A percentile compares a stretch with the other conserved stretches of the same genome.
Conservation (phyloP, 2,797 vertebrate genomes). For the Chiroxiphia lanceolata region DNA sequence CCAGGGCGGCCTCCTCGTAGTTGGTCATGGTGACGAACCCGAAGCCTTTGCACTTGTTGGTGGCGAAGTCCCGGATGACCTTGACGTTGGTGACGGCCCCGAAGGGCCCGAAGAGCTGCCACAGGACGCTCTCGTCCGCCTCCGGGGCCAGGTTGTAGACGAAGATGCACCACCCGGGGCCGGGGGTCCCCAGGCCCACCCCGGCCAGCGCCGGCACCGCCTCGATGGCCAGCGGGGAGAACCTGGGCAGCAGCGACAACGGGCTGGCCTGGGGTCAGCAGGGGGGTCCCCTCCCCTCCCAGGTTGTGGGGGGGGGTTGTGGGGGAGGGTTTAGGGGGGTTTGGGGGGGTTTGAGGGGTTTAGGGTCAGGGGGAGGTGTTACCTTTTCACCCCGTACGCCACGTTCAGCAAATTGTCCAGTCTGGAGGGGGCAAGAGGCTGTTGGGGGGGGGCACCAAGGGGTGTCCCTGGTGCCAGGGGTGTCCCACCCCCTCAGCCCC, state of each 20-base stretch:
- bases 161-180: conserved; percentile 96
- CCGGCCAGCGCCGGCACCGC: conserved; percentile 94
- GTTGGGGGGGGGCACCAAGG: too few species aligned
- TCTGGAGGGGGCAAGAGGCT: conserved; percentile 86
- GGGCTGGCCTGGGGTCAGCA: conserved; percentile 97
- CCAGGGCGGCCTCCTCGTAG: conserved; percentile 98
- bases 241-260: conserved; percentile 94
- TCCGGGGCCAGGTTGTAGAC: conserved; percentile 97
- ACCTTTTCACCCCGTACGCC: conserved; percentile 98
- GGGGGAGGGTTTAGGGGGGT: too few species aligned
- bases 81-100: conserved; percentile 97
- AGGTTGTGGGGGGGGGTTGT: too few species aligned
- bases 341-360: not conserved
- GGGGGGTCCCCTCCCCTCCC: not conserved
- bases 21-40: conserved; percentile 99
- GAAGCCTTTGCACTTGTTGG: conserved; percentile 99
- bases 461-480: not conserved
- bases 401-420: conserved; percentile 99
- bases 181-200: conserved; percentile 88
- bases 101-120: conserved; percentile 98
- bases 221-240: conserved; percentile 96
- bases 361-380: conserved; percentile 44
- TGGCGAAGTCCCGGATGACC: conserved; percentile 97
- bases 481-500: not conserved
- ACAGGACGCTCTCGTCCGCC: conserved; percentile 95